phyloP scores from a whole-genome alignment of 2,888 invertebrate genomes.

The Philopedon plagiatum region DNA sequence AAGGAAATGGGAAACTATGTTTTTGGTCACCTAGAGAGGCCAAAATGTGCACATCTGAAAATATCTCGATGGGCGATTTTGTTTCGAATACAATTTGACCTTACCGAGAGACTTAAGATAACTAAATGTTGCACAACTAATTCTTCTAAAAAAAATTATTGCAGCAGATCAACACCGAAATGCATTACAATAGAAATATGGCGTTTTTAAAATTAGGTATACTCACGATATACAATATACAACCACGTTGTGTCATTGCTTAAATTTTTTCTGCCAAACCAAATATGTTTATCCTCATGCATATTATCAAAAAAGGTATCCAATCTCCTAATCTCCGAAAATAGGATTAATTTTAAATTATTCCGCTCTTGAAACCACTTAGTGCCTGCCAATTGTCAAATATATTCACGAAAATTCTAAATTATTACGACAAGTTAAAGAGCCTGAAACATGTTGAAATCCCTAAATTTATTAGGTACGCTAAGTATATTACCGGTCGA shows the following conservation, averaged over 20 bases:
- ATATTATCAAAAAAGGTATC: slow-evolving; percentile 9
- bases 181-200: no score
- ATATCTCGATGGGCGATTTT: no score
- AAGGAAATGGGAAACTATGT: no score
- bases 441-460: slow-evolving; percentile 11
- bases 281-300: slow-evolving; percentile 7
- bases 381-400: slow-evolving; percentile 17
- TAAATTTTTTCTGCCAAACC: background rate
- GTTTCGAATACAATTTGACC: no score
- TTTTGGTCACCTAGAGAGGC: no score
- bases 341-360: slow-evolving; percentile 14
- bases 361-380: slow-evolving; percentile 12
- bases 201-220: no score
- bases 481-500: slow-evolving; percentile 4
- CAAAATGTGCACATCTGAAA: no score
- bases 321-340: slow-evolving; percentile 1
- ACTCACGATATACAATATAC: no score
- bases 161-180: no score
- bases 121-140: no score
- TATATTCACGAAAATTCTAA: slow-evolving; percentile 15
- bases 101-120: no score
- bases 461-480: slow-evolving; percentile 1
- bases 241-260: background rate
- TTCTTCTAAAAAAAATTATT: no score
- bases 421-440: slow-evolving; percentile 16